Conservation (phyloP, 2,888 invertebrate genomes). For the Conus canariensis region DNA sequence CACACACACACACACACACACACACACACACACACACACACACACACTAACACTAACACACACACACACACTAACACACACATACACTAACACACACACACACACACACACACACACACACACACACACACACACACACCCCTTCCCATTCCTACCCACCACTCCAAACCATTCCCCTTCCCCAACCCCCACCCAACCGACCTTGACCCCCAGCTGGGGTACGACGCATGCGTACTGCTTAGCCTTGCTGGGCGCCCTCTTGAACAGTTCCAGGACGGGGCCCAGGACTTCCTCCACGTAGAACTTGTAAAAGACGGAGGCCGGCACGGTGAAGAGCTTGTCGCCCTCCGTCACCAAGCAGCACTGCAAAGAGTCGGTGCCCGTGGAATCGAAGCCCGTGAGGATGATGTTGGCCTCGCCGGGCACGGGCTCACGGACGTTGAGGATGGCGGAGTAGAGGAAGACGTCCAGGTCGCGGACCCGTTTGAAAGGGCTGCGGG, state of each 20-base stretch:
- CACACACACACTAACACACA: conserved; percentile 8
- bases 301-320: conserved; percentile 39
- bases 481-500: neutral
- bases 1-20: conserved; percentile 23
- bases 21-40: conserved; percentile 17
- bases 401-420: conserved; percentile 48
- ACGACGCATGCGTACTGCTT: conserved; percentile 44
- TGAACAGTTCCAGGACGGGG: conserved; percentile 27
- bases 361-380: conserved; percentile 35
- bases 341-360: conserved; percentile 43
- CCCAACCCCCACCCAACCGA: neutral
- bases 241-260: conserved; percentile 36
- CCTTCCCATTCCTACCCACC: conserved; percentile 3
- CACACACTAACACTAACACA: conserved; percentile 22
- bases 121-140: conserved; percentile 33
- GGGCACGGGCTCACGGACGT: conserved; percentile 33
- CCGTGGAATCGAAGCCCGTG: conserved; percentile 40
- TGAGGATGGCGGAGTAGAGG: conserved; percentile 51
- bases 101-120: conserved; percentile 26
- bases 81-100: conserved; percentile 18
- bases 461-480: conserved; percentile 39
- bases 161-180: neutral
- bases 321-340: conserved; percentile 35
- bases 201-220: conserved; percentile 40
- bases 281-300: conserved; percentile 38